Evolutionary conservation across 2,888 invertebrate species (phyloP), one percentile per base, ranked within the genome.

Genomic region (Lochmaea crataegi): DNA sequence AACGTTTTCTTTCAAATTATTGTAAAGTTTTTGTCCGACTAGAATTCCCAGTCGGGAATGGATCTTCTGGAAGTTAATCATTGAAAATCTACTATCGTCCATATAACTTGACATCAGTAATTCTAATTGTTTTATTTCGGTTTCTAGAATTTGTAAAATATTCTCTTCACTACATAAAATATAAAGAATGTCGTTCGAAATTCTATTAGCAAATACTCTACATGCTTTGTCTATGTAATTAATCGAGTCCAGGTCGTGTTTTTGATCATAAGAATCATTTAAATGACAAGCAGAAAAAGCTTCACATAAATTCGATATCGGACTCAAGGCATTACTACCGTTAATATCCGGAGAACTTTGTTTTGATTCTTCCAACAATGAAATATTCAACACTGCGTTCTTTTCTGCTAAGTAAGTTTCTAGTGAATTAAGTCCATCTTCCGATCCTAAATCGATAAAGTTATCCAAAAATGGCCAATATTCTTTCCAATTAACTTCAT

Each of bases 391-490:
- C 65, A 41, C 22, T 1, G 66, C 68, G n/a, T 63, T 79, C 60
- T 72, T 68, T 38, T 68, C 68, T 7, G 60, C 48, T 32, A 98
- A 87, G 87, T 94, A 94, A 60, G 89, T 89, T 84, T 98, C 97
- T 11, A 98, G 86, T 57, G 91, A 88, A 0, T 86, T 82, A 10
- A 98, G 88, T 0, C 97, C 98, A 70, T 94, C 92, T 0, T 88
- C 83, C 0, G 93, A 90, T 0, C 93, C 87, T 7, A 98, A 88
- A 85, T 98, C 94, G 0, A 94, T 90, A 85, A 94, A 96, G 1
- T 91, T 90, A 79, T 94, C 93, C 14, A 98, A 87, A 84, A 98
- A 98, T 7, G 93, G 92, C 98, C 98, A 98, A 87, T 95, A 95
- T 83, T 98, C 98, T 75, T 92, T 93, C 97, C 97, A 98, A 11